These are phyloP conservation scores for Abscondita cerata DNA, from an alignment of 2,888 invertebrate species.

Conservation along the genomic window DNA sequence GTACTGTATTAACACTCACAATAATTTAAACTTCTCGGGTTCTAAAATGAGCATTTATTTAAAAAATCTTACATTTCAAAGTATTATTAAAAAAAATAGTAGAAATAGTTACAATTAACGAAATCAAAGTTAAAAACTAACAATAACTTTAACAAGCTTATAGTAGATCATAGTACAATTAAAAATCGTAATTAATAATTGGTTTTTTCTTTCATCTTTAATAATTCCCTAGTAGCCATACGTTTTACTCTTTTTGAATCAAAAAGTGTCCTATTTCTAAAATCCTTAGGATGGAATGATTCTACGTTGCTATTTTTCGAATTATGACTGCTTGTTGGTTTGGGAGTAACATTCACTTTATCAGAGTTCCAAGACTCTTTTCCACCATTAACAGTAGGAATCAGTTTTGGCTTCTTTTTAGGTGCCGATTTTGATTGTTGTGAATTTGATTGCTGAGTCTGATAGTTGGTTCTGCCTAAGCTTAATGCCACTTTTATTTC, in stretches of 20 bases:
- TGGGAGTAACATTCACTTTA: not conserved
- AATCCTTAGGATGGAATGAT: conserved; percentile 46
- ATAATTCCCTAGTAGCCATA: conserved; percentile 43
- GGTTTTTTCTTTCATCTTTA: conserved; percentile 42
- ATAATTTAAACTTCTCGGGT: no score
- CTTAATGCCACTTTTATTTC: not conserved
- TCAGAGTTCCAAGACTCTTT: not conserved
- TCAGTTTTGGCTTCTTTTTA: conserved; percentile 4
- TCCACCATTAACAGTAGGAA: conserved; percentile 6
- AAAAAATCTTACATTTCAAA: no score
- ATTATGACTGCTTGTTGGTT: not conserved
- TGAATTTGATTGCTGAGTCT: not conserved
- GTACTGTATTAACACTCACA: no score
- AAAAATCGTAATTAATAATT: conserved; percentile 1
- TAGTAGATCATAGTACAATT: no score
- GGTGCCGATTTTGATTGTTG: not conserved
- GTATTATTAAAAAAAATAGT: no score
- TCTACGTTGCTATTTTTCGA: not conserved
- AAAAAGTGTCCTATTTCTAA: conserved; percentile 50
- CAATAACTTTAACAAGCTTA: no score
- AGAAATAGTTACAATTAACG: no score
- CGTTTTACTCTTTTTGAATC: conserved; percentile 46
- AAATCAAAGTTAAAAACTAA: no score
- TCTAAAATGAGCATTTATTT: no score
- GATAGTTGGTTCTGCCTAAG: not conserved